Base-by-base conservation (phyloP, 2,888 invertebrate genomes). In the Nysson spinosus region DNA sequence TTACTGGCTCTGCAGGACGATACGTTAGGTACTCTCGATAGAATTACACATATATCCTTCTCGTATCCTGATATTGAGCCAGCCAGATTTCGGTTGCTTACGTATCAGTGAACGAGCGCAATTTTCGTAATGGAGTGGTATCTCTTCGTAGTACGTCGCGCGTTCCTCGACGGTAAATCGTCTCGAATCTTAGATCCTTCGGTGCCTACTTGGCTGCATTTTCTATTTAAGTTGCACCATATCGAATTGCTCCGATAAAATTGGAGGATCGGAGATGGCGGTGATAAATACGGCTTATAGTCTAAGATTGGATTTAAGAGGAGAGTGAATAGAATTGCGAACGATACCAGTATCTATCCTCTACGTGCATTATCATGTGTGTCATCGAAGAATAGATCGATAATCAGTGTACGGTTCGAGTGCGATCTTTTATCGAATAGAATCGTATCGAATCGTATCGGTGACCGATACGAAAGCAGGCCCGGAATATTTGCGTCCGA, bases 111-210 rank as follows among this genome's bases (percentile, higher is more conserved):
- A 58, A 66, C 52, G 52, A 47, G 34, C 26, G 57, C 67, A 73
- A 73, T 73, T 63, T 70, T 60, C 57, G 69, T 73, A 73, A 73
- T 73, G 72, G 73, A 72, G 55, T 69, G 67, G 28, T 64, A 63
- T 66, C 54, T 37, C 40, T 55, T 47, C 55, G 34, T 7, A n/a
- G 3, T 30, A 9, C 34, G 14, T 34, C 34, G 34, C 30, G 26
- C 43, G 51, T 56, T 40, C 19, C 14, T n/a, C 11, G 11, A 14
- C 17, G 20, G 30, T 40, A 44, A 28, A 47, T 52, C 37, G 46
- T 44, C 47, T 39, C 32, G 30, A 24, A 28, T n/a, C n/a, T n/a
- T n/a, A n/a, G n/a, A n/a, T n/a, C n/a, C n/a, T n/a, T n/a, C n/a
- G n/a, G n/a, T n/a, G n/a, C n/a, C n/a, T n/a, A n/a, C n/a, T n/a